These are phyloP conservation scores for Gasterosteus aculeatus DNA, from an alignment of 2,113 vertebrate genomes.

Conservation along the genomic window DNA sequence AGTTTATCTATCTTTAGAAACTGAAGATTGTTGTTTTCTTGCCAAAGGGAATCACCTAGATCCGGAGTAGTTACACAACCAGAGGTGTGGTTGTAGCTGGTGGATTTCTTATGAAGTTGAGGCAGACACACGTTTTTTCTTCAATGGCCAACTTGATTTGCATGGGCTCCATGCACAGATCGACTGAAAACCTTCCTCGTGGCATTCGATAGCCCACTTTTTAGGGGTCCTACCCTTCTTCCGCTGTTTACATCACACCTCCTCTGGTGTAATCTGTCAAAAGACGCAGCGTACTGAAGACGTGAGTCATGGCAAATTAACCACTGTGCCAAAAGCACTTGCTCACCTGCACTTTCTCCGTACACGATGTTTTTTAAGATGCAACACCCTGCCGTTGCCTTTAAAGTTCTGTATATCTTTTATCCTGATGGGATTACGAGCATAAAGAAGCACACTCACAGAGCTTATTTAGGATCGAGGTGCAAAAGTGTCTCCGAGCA, in stretches of 20 bases:
- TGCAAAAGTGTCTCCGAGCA: constrained; percentile 10
- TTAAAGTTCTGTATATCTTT: background rate
- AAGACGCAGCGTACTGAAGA: constrained; percentile 19
- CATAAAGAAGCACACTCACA: constrained; percentile 15
- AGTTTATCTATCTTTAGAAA: constrained; percentile 80
- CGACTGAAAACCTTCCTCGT: background rate
- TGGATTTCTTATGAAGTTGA: constrained; percentile 32
- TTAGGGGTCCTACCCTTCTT: background rate
- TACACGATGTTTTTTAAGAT: background rate
- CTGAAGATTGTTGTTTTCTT: constrained; percentile 64
- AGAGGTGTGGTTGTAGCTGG: constrained; percentile 64
- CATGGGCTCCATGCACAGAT: background rate
- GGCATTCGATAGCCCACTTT: background rate
- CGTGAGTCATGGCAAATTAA: constrained; percentile 37
- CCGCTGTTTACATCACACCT: background rate
- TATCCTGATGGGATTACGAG: constrained; percentile 21
- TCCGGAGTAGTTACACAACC: constrained; percentile 74
- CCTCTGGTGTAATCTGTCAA: constrained; percentile 24
- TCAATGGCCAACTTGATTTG: constrained; percentile 16
- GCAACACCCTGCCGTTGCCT: constrained; percentile 2
- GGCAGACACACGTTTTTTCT: constrained; percentile 14
- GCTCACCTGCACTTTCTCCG: constrained; percentile 10
- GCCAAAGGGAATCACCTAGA: constrained; percentile 78
- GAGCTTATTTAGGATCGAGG: constrained; percentile 24
- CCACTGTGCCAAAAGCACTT: constrained; percentile 12